Base-by-base conservation (phyloP, 2,113 vertebrate genomes). In the Aythya baeri region DNA sequence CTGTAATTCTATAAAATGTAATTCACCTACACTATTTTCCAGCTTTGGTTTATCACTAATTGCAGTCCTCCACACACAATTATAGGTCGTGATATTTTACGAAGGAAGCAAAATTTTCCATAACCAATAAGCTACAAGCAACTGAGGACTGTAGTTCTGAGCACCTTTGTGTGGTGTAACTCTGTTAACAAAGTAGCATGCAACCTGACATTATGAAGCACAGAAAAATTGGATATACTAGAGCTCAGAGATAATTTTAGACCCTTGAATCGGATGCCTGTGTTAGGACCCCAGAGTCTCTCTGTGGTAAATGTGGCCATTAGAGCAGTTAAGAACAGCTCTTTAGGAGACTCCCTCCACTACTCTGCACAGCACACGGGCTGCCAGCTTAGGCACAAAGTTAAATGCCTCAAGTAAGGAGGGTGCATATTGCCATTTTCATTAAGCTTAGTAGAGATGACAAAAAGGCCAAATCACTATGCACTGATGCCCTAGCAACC, bases 401-500 rank as follows among this genome's bases (percentile, higher is more conserved):
- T 65, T 94, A 94, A 97, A 97, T 83, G 84, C 66, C 61, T 89
- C 16, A 13, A 4, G 62, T n/a, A 36, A 79, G 86, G 54, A 85
- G 74, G n/a, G 49, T 0, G 23, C 91, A 62, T 22, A 41, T 36
- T 95, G 58, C 77, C 70, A 61, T 97, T 97, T 95, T 94, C 75
- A 91, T 92, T 92, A 73, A 93, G 84, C 78, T 79, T 94, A 94
- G 90, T 2, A 89, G 81, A 91, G 93, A 90, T 34, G 25, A 65
- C 65, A 78, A 71, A 97, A 96, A 95, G 86, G 93, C 86, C 84
- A 91, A 89, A 94, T 87, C 44, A 73, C 61, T 71, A 32, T 73
- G 62, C 87, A 86, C 70, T 87, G 86, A 91, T 89, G 81, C 89
- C 74, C 89, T 62, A 68, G 77, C 91, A 96, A 91, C 86, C 89